Percentiles rank a stretch among this genome's conserved stretches.
These are phyloP conservation scores for Lates japonicus DNA, from an alignment of 2,797 vertebrate genomes.

Conservation along the genomic window DNA sequence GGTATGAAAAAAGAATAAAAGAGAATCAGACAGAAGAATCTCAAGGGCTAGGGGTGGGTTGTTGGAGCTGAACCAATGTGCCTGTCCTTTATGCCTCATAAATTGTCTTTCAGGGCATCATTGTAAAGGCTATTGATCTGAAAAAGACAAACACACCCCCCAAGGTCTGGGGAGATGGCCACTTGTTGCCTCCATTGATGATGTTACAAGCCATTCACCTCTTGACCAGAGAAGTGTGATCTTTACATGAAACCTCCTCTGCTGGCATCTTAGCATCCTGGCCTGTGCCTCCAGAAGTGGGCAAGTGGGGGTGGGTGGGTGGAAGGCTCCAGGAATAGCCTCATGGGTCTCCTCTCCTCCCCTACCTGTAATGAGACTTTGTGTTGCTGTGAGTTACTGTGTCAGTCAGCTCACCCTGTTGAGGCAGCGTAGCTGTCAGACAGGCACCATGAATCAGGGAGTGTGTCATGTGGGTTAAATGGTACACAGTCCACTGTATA, in stretches of 20 bases:
- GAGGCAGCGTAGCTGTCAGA: slow-evolving; percentile 66
- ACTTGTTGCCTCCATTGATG: slow-evolving; percentile 54
- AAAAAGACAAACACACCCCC: slow-evolving; percentile 80
- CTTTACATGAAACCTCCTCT: slow-evolving; percentile 27
- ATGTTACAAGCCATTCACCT: slow-evolving; percentile 50
- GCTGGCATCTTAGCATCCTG: slow-evolving; percentile 44
- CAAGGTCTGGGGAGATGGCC: slow-evolving; percentile 44
- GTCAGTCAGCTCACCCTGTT: slow-evolving; percentile 66
- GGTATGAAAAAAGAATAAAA: slow-evolving; percentile 38
- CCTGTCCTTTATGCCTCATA: slow-evolving; percentile 82
- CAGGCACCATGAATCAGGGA: slow-evolving; percentile 67
- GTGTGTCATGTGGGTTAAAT: slow-evolving; percentile 81
- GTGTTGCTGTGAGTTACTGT: slow-evolving; percentile 71
- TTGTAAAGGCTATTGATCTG: slow-evolving; percentile 80
- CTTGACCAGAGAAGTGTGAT: slow-evolving; percentile 10
- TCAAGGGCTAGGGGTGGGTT: slow-evolving; percentile 28
- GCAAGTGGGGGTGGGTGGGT: background rate
- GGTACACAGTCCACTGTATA: slow-evolving; percentile 78
- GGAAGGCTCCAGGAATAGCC: slow-evolving; percentile 31
- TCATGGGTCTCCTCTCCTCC: slow-evolving; percentile 37
- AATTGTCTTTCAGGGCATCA: slow-evolving; percentile 78
- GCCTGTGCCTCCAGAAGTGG: slow-evolving; percentile 5
- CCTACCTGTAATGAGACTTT: slow-evolving; percentile 74
- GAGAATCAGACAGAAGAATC: slow-evolving; percentile 30
- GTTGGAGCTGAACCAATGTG: slow-evolving; percentile 51